phyloP scores from a whole-genome alignment of 2,797 vertebrate species.

The Rousettus madagascariensis region DNA sequence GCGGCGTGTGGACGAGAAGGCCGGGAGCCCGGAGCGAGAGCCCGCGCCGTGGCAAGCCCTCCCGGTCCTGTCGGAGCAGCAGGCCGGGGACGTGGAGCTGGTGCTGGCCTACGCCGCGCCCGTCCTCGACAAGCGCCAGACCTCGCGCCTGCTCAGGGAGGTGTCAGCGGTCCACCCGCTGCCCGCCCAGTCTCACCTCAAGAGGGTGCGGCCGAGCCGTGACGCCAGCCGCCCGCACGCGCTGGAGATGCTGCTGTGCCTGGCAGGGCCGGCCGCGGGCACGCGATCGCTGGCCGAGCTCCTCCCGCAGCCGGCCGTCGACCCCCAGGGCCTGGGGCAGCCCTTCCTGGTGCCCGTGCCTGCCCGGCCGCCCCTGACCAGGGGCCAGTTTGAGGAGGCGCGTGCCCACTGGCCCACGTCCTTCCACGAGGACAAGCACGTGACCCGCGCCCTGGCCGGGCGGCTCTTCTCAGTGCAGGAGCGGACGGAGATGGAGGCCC shows the following conservation, averaged over 20 bases:
- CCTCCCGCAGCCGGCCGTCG: slow-evolving; percentile 75
- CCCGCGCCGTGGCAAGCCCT: slow-evolving; percentile 81
- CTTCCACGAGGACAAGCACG: slow-evolving; percentile 91
- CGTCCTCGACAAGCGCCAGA: slow-evolving; percentile 87
- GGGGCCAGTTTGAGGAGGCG: slow-evolving; percentile 89
- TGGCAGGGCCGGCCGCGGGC: slow-evolving; percentile 64
- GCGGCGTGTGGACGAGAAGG: neutral
- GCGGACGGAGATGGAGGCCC: slow-evolving; percentile 84
- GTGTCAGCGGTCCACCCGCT: slow-evolving; percentile 85
- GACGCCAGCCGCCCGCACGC: slow-evolving; percentile 76
- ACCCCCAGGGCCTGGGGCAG: slow-evolving; percentile 84
- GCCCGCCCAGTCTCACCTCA: slow-evolving; percentile 85
- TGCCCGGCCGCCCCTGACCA: slow-evolving; percentile 85
- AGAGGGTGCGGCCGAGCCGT: slow-evolving; percentile 87
- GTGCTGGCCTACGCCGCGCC: slow-evolving; percentile 88
- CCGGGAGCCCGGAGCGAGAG: neutral
- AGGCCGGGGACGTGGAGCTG: slow-evolving; percentile 84
- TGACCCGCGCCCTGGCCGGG: slow-evolving; percentile 86
- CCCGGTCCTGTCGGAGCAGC: slow-evolving; percentile 89
- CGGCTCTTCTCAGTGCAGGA: slow-evolving; percentile 85
- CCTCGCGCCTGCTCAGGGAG: slow-evolving; percentile 87
- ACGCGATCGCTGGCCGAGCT: slow-evolving; percentile 76
- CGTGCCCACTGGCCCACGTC: slow-evolving; percentile 90
- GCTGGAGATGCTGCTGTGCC: slow-evolving; percentile 89
- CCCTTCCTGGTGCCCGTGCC: slow-evolving; percentile 89